phyloP scores from a whole-genome alignment of 2,888 invertebrate species.

The Meteorus cinctellus region DNA sequence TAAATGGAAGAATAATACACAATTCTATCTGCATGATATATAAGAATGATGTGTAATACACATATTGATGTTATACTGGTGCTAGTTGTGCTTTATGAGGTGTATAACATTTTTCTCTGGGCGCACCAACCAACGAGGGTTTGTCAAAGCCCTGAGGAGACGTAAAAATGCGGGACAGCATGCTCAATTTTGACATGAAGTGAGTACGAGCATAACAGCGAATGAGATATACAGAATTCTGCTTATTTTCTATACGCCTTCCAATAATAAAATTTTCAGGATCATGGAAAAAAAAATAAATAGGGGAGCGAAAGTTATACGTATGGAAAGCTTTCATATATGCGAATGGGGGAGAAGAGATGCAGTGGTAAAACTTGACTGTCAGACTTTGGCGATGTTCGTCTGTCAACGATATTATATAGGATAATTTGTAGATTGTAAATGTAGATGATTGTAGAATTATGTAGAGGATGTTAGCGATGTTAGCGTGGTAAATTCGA shows the following conservation, averaged over 20 bases:
- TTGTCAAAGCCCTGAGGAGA: constrained; percentile 68
- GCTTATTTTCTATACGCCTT: constrained; percentile 42
- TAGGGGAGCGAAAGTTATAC: constrained; percentile 6
- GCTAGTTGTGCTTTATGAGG: constrained; percentile 67
- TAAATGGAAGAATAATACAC: neutral
- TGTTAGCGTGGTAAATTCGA: no score
- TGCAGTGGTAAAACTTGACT: constrained; percentile 46
- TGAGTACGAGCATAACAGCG: constrained; percentile 24
- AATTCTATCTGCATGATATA: neutral
- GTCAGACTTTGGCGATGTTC: constrained; percentile 18
- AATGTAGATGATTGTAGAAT: neutral
- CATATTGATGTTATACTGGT: constrained; percentile 29
- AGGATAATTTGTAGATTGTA: neutral
- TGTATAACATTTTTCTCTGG: constrained; percentile 63
- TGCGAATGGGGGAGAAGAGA: constrained; percentile 35
- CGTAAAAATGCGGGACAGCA: constrained; percentile 66
- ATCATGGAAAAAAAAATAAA: constrained; percentile 40
- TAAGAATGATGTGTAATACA: neutral
- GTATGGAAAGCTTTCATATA: constrained; percentile 8
- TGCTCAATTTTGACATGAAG: constrained; percentile 58
- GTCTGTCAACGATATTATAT: constrained; percentile 3
- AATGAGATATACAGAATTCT: constrained; percentile 31
- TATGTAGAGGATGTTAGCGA: no score
- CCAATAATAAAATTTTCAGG: constrained; percentile 64
- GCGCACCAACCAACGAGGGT: constrained; percentile 56